Percentiles rank a stretch among this genome's conserved stretches.
Conservation (phyloP, 2,797 vertebrate genomes). For the Molossus molossus region DNA sequence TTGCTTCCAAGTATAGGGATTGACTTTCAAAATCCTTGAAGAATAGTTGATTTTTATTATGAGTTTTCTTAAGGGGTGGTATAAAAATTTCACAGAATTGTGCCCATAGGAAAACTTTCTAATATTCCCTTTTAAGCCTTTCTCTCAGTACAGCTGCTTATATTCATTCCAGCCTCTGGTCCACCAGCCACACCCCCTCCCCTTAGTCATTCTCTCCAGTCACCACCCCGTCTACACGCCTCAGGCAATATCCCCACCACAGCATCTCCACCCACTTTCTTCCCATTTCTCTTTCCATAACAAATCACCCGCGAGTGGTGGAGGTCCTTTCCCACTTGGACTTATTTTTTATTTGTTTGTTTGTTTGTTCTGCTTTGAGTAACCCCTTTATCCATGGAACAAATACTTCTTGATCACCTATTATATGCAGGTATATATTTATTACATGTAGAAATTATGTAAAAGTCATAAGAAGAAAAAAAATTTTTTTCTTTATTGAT, state of each 20-base stretch:
- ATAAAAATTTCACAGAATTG: conserved; percentile 1
- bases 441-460: conserved; percentile 6
- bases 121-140: conserved; percentile 3
- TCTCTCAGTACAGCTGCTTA: neutral
- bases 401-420: neutral
- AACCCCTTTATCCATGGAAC: neutral
- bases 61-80: neutral
- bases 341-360: neutral
- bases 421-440: neutral
- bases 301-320: neutral
- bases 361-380: neutral
- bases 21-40: conserved; percentile 51
- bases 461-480: neutral
- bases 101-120: neutral
- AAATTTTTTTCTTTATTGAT: too few relatives aligned
- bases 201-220: neutral
- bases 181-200: rapidly evolving
- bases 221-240: neutral
- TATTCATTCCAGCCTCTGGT: neutral
- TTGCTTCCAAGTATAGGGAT: conserved; percentile 2
- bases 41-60: conserved; percentile 3
- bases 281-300: neutral
- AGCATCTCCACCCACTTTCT: neutral
- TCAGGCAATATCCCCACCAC: neutral
- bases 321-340: neutral